Percentiles rank a stretch among this genome's conserved stretches.
Evolutionary conservation across 2,888 invertebrate species (phyloP).

Genomic region (Megaustenia siamemsis): DNA sequence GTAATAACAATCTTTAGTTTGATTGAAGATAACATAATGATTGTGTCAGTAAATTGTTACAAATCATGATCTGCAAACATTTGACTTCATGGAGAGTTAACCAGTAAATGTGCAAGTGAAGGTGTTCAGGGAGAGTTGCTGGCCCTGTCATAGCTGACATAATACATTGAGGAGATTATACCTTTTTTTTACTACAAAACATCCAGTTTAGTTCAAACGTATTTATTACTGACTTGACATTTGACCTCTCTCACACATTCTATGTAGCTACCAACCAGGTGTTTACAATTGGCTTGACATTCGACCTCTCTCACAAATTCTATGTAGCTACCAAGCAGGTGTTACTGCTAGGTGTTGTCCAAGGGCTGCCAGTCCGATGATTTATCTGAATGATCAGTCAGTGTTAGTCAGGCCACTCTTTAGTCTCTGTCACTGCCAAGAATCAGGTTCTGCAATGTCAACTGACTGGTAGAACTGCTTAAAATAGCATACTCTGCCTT

Average conservation of each 20-base stretch:
- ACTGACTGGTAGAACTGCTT: conserved; percentile 41
- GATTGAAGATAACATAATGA: neutral
- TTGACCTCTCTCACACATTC: neutral
- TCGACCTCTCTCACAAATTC: neutral
- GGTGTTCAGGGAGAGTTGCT: too few species aligned
- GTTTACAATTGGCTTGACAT: neutral
- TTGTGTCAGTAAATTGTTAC: too few species aligned
- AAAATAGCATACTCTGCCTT: conserved; percentile 81
- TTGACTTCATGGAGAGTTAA: too few species aligned
- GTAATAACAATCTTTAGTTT: too few species aligned
- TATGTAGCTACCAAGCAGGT: neutral
- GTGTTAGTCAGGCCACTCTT: neutral
- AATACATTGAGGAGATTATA: too few species aligned
- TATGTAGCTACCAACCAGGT: neutral
- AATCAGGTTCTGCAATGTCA: neutral
- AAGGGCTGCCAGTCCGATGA: neutral
- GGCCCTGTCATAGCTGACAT: too few species aligned
- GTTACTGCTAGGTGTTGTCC: conserved; percentile 27
- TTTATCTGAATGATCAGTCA: neutral
- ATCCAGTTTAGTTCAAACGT: too few species aligned
- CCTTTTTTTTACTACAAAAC: too few species aligned
- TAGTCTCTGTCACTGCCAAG: neutral
- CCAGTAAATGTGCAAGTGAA: too few species aligned
- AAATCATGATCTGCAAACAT: too few species aligned
- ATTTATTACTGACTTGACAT: neutral